Evolutionary conservation across 1,140 invertebrate species (phyloP).

Genomic region (Acromyrmex charruanus): DNA sequence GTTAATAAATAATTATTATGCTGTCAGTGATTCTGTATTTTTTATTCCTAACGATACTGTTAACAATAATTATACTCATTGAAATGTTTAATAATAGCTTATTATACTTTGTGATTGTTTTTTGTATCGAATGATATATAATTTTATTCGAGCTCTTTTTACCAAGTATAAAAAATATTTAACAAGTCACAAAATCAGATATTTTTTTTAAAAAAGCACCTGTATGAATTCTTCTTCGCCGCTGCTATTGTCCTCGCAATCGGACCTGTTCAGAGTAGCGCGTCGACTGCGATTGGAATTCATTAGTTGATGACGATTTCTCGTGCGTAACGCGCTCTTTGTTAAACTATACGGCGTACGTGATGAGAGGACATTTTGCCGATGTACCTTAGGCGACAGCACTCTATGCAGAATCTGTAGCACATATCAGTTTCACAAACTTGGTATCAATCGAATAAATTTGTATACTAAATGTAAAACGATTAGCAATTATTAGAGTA

Average conservation of each 20-base stretch:
- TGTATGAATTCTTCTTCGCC: slow-evolving; percentile 85
- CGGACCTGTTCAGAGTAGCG: slow-evolving; percentile 82
- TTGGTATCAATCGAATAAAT: slow-evolving; percentile 1
- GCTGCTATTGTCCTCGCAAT: slow-evolving; percentile 87
- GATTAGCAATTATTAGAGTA: neutral
- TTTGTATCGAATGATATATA: neutral
- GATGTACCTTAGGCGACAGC: slow-evolving; percentile 78
- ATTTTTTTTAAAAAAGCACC: slow-evolving; percentile 65
- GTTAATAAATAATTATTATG: neutral
- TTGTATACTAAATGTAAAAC: neutral
- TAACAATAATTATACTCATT: neutral
- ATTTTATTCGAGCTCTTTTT: neutral
- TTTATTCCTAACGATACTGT: neutral
- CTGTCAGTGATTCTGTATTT: neutral
- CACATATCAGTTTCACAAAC: neutral
- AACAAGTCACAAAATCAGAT: neutral
- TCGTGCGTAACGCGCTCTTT: slow-evolving; percentile 80
- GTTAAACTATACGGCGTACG: slow-evolving; percentile 82
- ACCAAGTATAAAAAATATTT: neutral
- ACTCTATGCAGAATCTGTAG: slow-evolving; percentile 83
- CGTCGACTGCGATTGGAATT: slow-evolving; percentile 81
- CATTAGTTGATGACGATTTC: slow-evolving; percentile 81
- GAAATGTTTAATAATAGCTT: neutral
- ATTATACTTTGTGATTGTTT: neutral
- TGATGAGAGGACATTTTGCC: slow-evolving; percentile 77